Evolutionary conservation across 2,113 vertebrate species (phyloP), one percentile per base, ranked within the genome.

Genomic region (Clarias magur): DNA sequence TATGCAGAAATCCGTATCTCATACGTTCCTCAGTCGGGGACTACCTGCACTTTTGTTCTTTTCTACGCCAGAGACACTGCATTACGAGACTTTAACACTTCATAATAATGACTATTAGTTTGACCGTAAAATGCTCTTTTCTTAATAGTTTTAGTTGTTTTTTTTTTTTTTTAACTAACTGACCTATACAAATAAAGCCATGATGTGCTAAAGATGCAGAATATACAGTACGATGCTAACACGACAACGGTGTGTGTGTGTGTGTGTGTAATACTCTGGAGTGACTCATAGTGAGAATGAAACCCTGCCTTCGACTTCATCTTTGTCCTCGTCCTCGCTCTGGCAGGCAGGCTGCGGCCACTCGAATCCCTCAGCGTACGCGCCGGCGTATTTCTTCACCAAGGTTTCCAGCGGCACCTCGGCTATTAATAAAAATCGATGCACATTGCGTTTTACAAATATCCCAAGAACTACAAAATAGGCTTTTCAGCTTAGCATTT

Each of bases 331-430:
- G 34, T 97, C 96, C 75, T 97, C 97, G 86, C 93, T 95, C 34
- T 93, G 95, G 38, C 92, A 93, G 67, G 94, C 93, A 0, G 95
- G 96, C 67, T 96, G 96, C 3, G 98, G 96, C 97, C 98, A 99
- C 80, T 97, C 95, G 90, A 97, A 98, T 87, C 90, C 93, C 25
- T 98, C 97, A 62, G 95, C 93, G 76, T 99, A 99, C 84, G 98
- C 98, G 25, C 97, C 97, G 88, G 98, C 96, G 15, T 99, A 99
- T 90, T 97, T 95, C 92, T 97, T 98, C 81, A 96, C 88, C 93
- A 99, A 89, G 63, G 96, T 94, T 86, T 97, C 95, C 89, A 99
- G 90, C 63, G 98, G 96, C 92, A 98, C 90, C 90, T 98, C 97
- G 91, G 98, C 98, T 99, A 54, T 48, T 89, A 68, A 0, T 3